Percentiles rank a stretch among this genome's conserved stretches.
These are phyloP conservation scores for Chloropsis cyanopogon DNA, from an alignment of 2,113 vertebrate genomes.

Conservation along the genomic window DNA sequence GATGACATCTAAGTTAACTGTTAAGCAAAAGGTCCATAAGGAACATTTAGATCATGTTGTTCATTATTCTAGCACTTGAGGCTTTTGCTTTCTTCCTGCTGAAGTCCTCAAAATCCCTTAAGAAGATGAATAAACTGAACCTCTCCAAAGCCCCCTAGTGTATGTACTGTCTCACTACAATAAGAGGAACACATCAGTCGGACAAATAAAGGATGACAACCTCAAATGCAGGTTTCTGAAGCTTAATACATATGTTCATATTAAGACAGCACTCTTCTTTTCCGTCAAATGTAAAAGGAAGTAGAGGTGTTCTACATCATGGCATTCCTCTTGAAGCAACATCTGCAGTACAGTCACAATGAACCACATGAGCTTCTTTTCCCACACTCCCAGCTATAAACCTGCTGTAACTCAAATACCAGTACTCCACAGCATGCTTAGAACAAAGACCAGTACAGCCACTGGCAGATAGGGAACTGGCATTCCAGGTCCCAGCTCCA, in stretches of 20 bases:
- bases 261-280: neutral
- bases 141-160: neutral
- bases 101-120: neutral
- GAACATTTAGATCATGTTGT: neutral
- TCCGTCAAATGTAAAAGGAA: neutral
- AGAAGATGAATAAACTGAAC: neutral
- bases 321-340: neutral
- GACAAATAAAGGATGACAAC: neutral
- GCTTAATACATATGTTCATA: neutral
- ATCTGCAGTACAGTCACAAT: neutral
- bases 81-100: neutral
- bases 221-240: neutral
- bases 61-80: neutral
- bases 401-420: neutral
- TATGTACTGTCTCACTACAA: neutral
- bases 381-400: neutral
- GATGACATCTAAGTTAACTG: neutral
- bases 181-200: neutral
- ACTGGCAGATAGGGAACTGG: neutral
- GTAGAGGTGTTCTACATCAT: neutral
- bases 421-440: neutral
- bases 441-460: neutral
- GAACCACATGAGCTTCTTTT: neutral
- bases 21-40: neutral
- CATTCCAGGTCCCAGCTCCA: neutral